Conservation (phyloP, 1,140 invertebrate species). For the Argopecten irradians region DNA sequence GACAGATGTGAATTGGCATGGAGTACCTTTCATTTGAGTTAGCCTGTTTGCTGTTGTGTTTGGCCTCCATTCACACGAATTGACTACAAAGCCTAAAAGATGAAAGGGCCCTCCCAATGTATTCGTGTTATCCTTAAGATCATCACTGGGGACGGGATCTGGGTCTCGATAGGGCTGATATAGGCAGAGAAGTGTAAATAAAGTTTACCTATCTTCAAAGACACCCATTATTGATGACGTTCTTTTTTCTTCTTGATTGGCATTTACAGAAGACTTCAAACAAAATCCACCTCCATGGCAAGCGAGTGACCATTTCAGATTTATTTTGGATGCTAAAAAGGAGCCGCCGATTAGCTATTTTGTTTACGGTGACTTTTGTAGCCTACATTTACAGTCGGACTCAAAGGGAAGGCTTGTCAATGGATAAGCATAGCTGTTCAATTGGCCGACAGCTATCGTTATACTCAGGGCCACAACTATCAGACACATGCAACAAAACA, state of each 20-base stretch:
- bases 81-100: not conserved
- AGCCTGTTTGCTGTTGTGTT: slow-evolving; percentile 1
- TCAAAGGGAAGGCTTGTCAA: not conserved
- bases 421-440: not conserved
- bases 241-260: slow-evolving; percentile 1
- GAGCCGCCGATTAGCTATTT: not conserved
- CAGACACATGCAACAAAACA: not conserved
- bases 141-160: not conserved
- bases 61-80: slow-evolving; percentile 20
- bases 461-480: not conserved
- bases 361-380: slow-evolving; percentile 9
- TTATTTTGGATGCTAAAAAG: slow-evolving; percentile 16
- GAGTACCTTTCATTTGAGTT: not conserved
- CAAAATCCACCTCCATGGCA: not conserved
- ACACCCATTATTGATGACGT: not conserved
- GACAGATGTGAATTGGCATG: slow-evolving; percentile 1
- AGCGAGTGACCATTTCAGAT: slow-evolving; percentile 9
- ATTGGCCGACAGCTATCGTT: not conserved
- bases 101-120: not conserved
- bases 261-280: slow-evolving; percentile 3
- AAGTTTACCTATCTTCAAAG: slow-evolving; percentile 7
- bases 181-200: not conserved
- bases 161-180: not conserved
- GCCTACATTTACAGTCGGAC: not conserved
- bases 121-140: not conserved